A percentile compares a stretch with the other conserved stretches of the same genome.
Conservation (phyloP, 2,888 invertebrate genomes). For the Pristionchus mayeri region DNA sequence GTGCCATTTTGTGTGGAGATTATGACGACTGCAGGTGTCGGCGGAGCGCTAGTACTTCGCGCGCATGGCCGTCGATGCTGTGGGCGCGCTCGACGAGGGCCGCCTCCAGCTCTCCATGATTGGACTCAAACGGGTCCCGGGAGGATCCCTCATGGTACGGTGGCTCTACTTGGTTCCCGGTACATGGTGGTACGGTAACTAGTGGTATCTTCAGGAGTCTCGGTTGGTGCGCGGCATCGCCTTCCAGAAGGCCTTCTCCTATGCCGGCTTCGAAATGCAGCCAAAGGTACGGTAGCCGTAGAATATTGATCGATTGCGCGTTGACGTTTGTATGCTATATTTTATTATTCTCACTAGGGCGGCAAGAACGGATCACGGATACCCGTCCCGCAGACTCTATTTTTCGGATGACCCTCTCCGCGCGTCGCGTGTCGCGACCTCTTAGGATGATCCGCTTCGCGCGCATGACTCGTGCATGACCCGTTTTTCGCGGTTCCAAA, state of each 20-base stretch:
- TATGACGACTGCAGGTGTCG: conserved; percentile 81
- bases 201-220: conserved; percentile 84
- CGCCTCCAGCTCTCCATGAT: conserved; percentile 97
- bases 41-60: conserved; percentile 96
- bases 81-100: conserved; percentile 88
- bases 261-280: conserved; percentile 99
- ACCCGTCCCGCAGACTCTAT: too few relatives aligned
- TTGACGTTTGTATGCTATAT: too few relatives aligned
- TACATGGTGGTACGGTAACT: too few relatives aligned
- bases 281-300: too few relatives aligned
- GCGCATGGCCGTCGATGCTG: conserved; percentile 97
- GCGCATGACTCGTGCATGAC: too few relatives aligned
- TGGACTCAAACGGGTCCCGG: conserved; percentile 93
- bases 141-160: conserved; percentile 69
- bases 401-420: too few relatives aligned
- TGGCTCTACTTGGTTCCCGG: background rate
- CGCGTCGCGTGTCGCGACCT: too few relatives aligned
- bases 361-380: too few relatives aligned
- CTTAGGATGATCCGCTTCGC: too few relatives aligned
- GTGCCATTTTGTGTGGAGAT: too few relatives aligned
- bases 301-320: too few relatives aligned
- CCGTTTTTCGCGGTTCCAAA: too few relatives aligned
- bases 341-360: background rate
- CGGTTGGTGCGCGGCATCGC: conserved; percentile 93
- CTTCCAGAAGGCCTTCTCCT: conserved; percentile 99